Conservation (phyloP, 1,140 invertebrate species). For the Drosophila nigromelanica region DNA sequence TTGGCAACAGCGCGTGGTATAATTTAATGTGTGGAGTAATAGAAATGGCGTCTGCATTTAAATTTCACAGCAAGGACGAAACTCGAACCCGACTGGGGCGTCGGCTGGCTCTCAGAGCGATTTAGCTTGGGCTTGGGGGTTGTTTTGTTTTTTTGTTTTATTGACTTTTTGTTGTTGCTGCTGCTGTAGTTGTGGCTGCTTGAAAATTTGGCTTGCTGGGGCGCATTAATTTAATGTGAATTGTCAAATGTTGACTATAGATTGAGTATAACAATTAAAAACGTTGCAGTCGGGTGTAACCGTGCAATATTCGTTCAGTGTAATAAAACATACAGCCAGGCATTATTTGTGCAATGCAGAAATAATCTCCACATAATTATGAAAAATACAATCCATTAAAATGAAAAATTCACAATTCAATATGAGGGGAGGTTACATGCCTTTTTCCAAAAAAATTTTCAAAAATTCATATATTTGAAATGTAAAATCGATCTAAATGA, state of each 20-base stretch:
- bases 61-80: constrained; percentile 68
- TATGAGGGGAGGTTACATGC: too few species aligned
- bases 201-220: constrained; percentile 21
- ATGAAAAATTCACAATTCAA: too few species aligned
- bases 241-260: constrained; percentile 45
- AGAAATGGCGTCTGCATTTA: constrained; percentile 81
- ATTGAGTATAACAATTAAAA: too few species aligned
- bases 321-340: too few species aligned
- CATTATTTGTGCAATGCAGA: too few species aligned
- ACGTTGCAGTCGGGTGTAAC: too few species aligned
- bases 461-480: too few species aligned
- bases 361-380: too few species aligned
- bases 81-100: constrained; percentile 34
- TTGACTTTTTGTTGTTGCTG: constrained; percentile 26
- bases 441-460: too few species aligned
- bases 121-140: not conserved
- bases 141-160: constrained; percentile 22
- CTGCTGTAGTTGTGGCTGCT: constrained; percentile 1
- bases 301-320: too few species aligned
- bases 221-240: constrained; percentile 55
- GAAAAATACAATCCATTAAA: too few species aligned
- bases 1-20: constrained; percentile 67
- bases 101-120: constrained; percentile 5
- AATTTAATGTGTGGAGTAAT: constrained; percentile 78
- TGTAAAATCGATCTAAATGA: too few species aligned